Conservation (phyloP, 1,140 invertebrate genomes). For the Drosophila nikananu region DNA sequence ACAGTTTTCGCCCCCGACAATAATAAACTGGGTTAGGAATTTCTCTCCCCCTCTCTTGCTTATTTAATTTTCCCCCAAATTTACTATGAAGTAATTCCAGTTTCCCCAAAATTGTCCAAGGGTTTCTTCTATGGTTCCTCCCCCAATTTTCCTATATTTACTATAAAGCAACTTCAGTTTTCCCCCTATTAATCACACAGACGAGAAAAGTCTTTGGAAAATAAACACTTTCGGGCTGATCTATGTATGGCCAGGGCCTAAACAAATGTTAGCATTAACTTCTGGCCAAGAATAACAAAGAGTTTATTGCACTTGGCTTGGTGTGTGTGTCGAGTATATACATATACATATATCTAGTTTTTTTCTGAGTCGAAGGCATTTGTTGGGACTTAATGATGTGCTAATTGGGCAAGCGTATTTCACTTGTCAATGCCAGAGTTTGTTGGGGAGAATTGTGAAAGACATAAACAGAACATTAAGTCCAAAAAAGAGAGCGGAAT, state of each 20-base stretch:
- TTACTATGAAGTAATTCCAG: constrained; percentile 4
- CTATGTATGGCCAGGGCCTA: constrained; percentile 46
- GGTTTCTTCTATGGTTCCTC: not conserved
- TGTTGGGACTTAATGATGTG: constrained; percentile 76
- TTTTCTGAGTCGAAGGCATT: constrained; percentile 28
- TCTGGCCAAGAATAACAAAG: constrained; percentile 73
- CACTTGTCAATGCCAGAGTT: constrained; percentile 63
- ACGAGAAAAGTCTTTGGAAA: constrained; percentile 49
- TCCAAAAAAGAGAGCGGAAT: constrained; percentile 10
- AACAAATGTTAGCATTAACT: constrained; percentile 75
- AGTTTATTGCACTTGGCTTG: constrained; percentile 77
- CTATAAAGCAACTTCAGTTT: constrained; percentile 18
- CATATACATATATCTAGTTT: constrained; percentile 8
- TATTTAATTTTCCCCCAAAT: not conserved
- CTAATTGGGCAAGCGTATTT: constrained; percentile 72
- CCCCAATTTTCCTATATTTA: constrained; percentile 13
- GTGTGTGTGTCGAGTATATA: not conserved
- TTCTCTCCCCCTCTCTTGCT: not conserved
- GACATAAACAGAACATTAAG: constrained; percentile 73
- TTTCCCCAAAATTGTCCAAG: not conserved
- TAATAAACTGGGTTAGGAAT: constrained; percentile 7
- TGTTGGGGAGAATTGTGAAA: constrained; percentile 55
- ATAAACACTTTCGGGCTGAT: constrained; percentile 63
- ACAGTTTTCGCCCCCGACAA: not conserved
- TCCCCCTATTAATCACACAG: constrained; percentile 30